Evolutionary conservation across 2,888 invertebrate species (phyloP).

Genomic region (Thalpophila matura): DNA sequence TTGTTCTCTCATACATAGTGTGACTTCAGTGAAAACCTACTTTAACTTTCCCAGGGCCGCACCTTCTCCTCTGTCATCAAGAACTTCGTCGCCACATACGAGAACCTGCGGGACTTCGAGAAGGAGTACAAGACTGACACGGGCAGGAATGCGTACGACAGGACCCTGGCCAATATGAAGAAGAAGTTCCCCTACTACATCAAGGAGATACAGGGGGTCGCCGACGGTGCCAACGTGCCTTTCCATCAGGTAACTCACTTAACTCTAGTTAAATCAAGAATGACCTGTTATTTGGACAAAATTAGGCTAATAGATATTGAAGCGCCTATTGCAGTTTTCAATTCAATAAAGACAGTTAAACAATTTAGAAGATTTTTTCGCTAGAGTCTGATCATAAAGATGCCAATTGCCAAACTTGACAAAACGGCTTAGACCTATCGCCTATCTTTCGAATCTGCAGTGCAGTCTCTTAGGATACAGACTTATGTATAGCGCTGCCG

Average conservation of each 20-base stretch:
- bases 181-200: conserved; percentile 95
- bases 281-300: background rate
- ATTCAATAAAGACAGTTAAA: too few species aligned
- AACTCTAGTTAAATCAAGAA: too few species aligned
- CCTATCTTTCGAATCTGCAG: too few species aligned
- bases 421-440: too few species aligned
- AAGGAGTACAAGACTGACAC: conserved; percentile 93
- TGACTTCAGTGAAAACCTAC: too few species aligned
- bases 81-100: conserved; percentile 92
- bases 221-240: conserved; percentile 95
- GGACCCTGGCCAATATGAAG: conserved; percentile 93
- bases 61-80: conserved; percentile 94
- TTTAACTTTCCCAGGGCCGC: conserved; percentile 92
- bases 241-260: conserved; percentile 94
- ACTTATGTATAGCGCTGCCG: too few species aligned
- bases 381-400: too few species aligned
- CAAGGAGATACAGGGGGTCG: conserved; percentile 95
- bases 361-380: too few species aligned
- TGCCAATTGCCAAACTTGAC: too few species aligned
- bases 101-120: conserved; percentile 92
- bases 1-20: too few species aligned
- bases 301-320: too few species aligned
- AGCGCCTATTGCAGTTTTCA: background rate
- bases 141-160: conserved; percentile 94
- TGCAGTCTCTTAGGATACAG: too few species aligned